Percentiles rank a stretch among this genome's conserved stretches.
These are phyloP conservation scores for Nestor notabilis DNA, from an alignment of 2,113 vertebrate genomes.

Conservation along the genomic window DNA sequence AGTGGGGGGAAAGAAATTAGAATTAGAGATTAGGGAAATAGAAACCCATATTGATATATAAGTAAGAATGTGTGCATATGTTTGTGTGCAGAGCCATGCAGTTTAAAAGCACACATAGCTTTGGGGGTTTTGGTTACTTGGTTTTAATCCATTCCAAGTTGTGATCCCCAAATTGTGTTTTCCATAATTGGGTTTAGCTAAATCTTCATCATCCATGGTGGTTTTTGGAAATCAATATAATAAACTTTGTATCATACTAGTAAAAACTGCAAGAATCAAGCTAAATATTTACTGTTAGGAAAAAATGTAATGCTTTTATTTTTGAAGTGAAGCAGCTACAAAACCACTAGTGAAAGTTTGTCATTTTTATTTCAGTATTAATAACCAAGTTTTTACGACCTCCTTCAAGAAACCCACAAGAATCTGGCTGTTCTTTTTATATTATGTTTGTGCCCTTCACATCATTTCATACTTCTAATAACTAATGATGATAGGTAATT, in stretches of 20 bases:
- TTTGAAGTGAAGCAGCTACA: background rate
- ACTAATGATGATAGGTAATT: slow-evolving; percentile 54
- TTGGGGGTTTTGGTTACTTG: background rate
- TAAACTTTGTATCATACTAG: background rate
- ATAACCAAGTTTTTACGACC: slow-evolving; percentile 18
- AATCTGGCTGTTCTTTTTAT: slow-evolving; percentile 22
- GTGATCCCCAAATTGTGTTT: background rate
- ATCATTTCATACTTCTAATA: slow-evolving; percentile 49
- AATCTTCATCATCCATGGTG: background rate
- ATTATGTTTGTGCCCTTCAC: slow-evolving; percentile 16
- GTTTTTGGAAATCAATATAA: background rate
- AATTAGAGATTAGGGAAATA: background rate
- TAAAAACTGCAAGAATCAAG: background rate
- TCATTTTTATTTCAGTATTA: slow-evolving; percentile 53
- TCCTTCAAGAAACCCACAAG: slow-evolving; percentile 5
- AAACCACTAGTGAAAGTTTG: background rate
- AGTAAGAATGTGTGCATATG: background rate
- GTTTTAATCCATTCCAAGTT: slow-evolving; percentile 30
- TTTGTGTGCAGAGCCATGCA: background rate
- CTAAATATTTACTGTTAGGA: background rate
- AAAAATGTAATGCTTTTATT: background rate
- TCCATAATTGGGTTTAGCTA: slow-evolving; percentile 6
- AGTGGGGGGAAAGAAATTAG: background rate
- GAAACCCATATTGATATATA: background rate
- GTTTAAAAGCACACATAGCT: background rate